Evolutionary conservation across 2,888 invertebrate species (phyloP).

Genomic region (Kryphioiulus occultus): DNA sequence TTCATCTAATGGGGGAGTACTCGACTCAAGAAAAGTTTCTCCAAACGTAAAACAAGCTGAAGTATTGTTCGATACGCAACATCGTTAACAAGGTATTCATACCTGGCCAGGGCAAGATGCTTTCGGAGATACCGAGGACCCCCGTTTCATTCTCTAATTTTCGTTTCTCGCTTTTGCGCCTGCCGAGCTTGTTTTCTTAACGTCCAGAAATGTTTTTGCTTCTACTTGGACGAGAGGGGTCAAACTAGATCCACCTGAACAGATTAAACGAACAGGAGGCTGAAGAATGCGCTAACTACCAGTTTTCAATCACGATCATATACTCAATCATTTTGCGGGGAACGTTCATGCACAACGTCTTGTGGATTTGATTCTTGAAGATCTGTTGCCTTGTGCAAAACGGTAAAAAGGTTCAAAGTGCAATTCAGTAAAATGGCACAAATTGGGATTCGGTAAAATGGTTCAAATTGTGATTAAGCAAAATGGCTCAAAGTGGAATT

Average conservation of each 20-base stretch:
- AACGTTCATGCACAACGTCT: neutral
- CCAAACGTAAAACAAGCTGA: neutral
- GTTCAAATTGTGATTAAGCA: too few relatives aligned
- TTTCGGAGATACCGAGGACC: neutral
- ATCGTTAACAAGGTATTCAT: slow-evolving; percentile 29
- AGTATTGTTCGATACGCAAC: neutral
- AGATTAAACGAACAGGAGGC: neutral
- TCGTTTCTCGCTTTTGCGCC: slow-evolving; percentile 19
- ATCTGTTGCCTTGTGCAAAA: too few relatives aligned
- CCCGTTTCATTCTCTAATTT: slow-evolving; percentile 14
- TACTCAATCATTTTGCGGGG: too few relatives aligned
- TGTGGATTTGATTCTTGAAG: too few relatives aligned
- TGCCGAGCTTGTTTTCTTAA: neutral
- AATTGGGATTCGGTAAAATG: too few relatives aligned
- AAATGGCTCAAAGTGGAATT: too few relatives aligned
- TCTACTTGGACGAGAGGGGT: neutral
- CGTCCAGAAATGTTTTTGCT: neutral
- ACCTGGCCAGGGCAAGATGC: neutral
- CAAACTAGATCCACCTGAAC: neutral
- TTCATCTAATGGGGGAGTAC: neutral
- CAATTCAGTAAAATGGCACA: too few relatives aligned
- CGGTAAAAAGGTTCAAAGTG: too few relatives aligned
- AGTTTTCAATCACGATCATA: neutral
- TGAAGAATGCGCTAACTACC: neutral
- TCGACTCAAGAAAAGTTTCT: neutral